phyloP scores from a whole-genome alignment of 2,797 vertebrate genomes.

The Ambastaia sidthimunki region DNA sequence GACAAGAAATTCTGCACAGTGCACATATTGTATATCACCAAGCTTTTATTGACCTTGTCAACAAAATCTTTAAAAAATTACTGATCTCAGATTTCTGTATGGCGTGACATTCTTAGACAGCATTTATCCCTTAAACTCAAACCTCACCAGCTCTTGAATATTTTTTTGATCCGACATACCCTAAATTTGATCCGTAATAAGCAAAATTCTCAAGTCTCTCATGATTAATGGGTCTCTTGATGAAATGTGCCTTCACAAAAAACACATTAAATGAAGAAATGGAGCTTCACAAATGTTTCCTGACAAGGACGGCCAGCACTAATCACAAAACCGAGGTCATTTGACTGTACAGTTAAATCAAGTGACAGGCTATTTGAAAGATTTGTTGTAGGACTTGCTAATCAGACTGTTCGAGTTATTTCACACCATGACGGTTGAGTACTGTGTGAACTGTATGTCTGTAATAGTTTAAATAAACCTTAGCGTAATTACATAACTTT shows the following conservation, averaged over 20 bases:
- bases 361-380: constrained; percentile 72
- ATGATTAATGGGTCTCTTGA: neutral
- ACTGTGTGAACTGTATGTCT: no score
- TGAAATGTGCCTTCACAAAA: constrained; percentile 36
- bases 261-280: constrained; percentile 52
- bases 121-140: neutral
- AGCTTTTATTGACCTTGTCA: neutral
- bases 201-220: neutral
- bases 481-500: no score
- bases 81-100: neutral
- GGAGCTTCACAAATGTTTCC: constrained; percentile 49
- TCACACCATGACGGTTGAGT: no score
- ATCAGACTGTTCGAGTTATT: neutral
- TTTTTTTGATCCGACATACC: neutral
- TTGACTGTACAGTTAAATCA: constrained; percentile 61
- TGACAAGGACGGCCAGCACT: constrained; percentile 42
- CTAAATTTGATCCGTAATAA: neutral
- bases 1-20: neutral
- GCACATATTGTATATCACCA: neutral
- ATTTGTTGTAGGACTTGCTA: constrained; percentile 72
- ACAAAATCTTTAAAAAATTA: neutral
- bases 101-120: neutral
- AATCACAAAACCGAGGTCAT: constrained; percentile 57
- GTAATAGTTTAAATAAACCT: no score
- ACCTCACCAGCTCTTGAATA: neutral